These are phyloP conservation scores for Halocaridina rubra DNA, from an alignment of 2,888 invertebrate species.

Conservation along the genomic window DNA sequence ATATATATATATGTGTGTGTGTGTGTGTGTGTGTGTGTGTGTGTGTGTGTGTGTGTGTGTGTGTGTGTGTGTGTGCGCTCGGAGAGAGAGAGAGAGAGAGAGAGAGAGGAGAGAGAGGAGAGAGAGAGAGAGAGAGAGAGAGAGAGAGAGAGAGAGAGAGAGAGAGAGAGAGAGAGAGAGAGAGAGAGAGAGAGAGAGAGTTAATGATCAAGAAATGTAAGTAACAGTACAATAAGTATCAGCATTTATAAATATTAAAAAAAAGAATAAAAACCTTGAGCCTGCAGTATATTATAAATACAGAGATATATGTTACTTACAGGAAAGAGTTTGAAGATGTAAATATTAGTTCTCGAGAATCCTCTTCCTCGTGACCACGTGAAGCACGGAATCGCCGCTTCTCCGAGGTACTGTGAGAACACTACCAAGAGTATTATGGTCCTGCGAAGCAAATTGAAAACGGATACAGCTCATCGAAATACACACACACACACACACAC, in stretches of 20 bases:
- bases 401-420: conserved; percentile 39
- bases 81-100: neutral
- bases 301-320: conserved; percentile 8
- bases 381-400: neutral
- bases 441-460: neutral
- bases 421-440: conserved; percentile 27
- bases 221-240: neutral
- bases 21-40: no score
- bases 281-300: neutral
- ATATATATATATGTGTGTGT: no score
- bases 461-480: neutral
- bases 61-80: no score
- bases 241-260: neutral
- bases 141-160: neutral
- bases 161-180: neutral
- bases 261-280: no score
- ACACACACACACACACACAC: neutral
- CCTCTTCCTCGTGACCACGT: conserved; percentile 17
- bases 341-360: conserved; percentile 5
- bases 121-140: neutral
- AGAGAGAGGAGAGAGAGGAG: neutral
- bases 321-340: conserved; percentile 50
- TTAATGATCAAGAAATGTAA: neutral
- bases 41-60: no score
- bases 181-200: neutral